Conservation (phyloP, 1,140 invertebrate genomes). For the Caerostris darwini region DNA sequence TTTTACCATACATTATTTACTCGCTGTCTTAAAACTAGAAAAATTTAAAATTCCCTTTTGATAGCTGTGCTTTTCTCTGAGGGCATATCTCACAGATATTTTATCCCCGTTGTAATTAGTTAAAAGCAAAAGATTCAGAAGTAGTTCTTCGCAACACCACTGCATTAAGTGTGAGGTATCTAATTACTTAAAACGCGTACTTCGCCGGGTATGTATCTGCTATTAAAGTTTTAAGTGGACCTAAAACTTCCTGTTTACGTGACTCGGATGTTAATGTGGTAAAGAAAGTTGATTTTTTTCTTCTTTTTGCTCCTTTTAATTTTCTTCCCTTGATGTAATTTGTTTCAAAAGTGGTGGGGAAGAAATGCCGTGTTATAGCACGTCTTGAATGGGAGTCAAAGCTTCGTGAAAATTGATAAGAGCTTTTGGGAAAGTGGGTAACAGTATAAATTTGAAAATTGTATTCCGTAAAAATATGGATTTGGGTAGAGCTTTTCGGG, state of each 20-base stretch:
- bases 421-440: background rate
- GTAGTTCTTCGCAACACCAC: background rate
- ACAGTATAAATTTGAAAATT: no score
- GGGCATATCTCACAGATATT: background rate
- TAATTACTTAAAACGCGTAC: constrained; percentile 9
- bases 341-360: background rate
- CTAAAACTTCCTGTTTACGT: constrained; percentile 21
- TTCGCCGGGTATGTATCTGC: constrained; percentile 1
- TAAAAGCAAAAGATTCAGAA: background rate
- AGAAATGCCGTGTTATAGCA: background rate
- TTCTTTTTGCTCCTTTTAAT: background rate
- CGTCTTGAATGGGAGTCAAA: background rate
- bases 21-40: background rate
- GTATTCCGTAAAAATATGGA: no score
- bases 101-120: background rate
- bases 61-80: background rate
- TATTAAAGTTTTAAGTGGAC: constrained; percentile 35
- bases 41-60: background rate
- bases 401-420: background rate
- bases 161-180: background rate
- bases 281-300: background rate
- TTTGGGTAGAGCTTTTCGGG: no score
- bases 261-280: background rate
- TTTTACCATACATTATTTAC: background rate
- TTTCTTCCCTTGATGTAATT: background rate